Conservation (phyloP, 2,797 vertebrate genomes). For the Leucoraja ocellata region DNA sequence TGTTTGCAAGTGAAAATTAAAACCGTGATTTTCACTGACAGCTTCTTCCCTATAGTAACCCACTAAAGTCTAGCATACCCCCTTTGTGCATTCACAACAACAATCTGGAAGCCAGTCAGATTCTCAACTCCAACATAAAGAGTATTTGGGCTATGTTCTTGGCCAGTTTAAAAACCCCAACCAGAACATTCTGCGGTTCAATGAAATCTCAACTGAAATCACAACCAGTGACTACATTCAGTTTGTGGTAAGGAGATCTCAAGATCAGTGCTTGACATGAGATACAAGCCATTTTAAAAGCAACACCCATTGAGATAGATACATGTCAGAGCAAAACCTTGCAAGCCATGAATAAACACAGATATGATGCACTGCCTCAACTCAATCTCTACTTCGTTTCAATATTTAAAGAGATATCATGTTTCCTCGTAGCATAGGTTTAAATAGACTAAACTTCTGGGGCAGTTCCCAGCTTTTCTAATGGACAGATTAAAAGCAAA, state of each 20-base stretch:
- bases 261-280: neutral
- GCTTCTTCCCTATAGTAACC: neutral
- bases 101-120: neutral
- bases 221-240: neutral
- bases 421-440: neutral
- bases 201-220: neutral
- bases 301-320: neutral
- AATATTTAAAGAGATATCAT: neutral
- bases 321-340: neutral
- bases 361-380: neutral
- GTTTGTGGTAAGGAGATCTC: neutral
- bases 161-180: neutral
- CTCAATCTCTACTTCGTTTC: neutral
- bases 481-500: neutral
- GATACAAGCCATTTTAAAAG: neutral
- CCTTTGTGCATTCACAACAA: neutral
- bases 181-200: neutral
- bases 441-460: neutral
- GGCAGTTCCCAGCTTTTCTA: neutral
- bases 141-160: neutral
- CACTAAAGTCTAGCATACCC: neutral
- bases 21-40: too few relatives aligned
- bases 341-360: neutral
- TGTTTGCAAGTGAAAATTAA: too few relatives aligned
- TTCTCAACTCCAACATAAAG: neutral